These are phyloP conservation scores for Gobio gobio DNA, from an alignment of 2,113 vertebrate species.

Conservation along the genomic window DNA sequence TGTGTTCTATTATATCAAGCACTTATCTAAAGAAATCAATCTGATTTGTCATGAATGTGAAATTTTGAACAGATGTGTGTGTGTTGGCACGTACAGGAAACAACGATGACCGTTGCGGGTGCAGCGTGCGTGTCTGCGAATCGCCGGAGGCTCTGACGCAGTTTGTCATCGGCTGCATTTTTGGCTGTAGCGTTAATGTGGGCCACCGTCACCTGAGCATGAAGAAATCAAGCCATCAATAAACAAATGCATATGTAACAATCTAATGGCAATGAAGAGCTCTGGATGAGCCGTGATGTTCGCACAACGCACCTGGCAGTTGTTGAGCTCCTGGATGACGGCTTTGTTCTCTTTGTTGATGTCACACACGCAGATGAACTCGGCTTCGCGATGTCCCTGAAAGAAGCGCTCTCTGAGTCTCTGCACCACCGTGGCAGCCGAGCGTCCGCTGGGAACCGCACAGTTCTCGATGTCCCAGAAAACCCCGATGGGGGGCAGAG, in stretches of 20 bases:
- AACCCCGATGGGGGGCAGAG: conserved; percentile 93
- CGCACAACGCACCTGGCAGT: conserved; percentile 88
- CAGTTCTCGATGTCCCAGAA: conserved; percentile 99
- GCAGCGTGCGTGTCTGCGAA: conserved; percentile 96
- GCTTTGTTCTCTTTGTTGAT: conserved; percentile 98
- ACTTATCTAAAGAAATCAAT: no score
- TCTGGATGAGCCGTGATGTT: no score
- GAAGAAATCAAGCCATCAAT: neutral
- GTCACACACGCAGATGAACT: conserved; percentile 98
- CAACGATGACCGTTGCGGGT: conserved; percentile 93
- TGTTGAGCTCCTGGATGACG: conserved; percentile 98
- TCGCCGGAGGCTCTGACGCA: conserved; percentile 92
- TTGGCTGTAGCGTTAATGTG: conserved; percentile 99
- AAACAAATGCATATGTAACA: neutral
- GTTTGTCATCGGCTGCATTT: conserved; percentile 97
- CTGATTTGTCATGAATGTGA: neutral
- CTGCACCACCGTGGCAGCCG: conserved; percentile 89
- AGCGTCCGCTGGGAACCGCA: conserved; percentile 91
- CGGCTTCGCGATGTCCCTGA: conserved; percentile 94
- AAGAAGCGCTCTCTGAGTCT: conserved; percentile 93
- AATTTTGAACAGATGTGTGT: neutral
- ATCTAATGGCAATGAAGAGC: no score
- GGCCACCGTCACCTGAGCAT: conserved; percentile 91
- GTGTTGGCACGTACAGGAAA: conserved; percentile 85
- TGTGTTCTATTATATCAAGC: no score